These are phyloP conservation scores for Holotrichia oblita DNA, from an alignment of 1,140 invertebrate genomes.

Conservation along the genomic window DNA sequence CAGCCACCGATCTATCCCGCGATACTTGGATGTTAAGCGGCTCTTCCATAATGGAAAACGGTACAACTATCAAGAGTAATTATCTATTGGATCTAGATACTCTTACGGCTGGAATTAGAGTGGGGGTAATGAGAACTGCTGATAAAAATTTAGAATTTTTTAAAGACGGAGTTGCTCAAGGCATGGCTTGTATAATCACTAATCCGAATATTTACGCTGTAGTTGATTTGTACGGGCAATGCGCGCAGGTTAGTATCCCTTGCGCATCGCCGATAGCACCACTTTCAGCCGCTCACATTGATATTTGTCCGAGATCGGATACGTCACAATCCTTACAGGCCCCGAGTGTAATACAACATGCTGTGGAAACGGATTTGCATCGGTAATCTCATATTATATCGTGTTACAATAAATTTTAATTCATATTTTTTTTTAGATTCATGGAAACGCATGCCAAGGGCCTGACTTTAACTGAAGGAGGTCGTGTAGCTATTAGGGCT, in stretches of 20 bases:
- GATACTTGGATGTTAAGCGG: slow-evolving; percentile 94
- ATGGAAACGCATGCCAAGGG: slow-evolving; percentile 81
- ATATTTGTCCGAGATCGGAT: slow-evolving; percentile 56
- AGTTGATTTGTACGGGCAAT: slow-evolving; percentile 94
- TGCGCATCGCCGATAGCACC: slow-evolving; percentile 58
- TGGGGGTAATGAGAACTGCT: slow-evolving; percentile 88
- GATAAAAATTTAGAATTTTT: slow-evolving; percentile 91
- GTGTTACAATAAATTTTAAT: not conserved
- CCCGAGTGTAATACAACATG: slow-evolving; percentile 53
- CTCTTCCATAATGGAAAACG: slow-evolving; percentile 83
- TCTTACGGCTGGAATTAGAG: slow-evolving; percentile 76
- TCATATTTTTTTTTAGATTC: slow-evolving; percentile 58
- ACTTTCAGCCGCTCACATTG: slow-evolving; percentile 40
- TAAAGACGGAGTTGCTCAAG: slow-evolving; percentile 90
- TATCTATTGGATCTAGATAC: slow-evolving; percentile 87
- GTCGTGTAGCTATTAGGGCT: slow-evolving; percentile 71
- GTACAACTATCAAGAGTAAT: slow-evolving; percentile 81
- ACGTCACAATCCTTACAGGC: slow-evolving; percentile 58
- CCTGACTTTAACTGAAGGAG: slow-evolving; percentile 73
- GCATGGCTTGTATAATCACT: slow-evolving; percentile 83
- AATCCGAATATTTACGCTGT: slow-evolving; percentile 90
- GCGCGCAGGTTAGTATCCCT: slow-evolving; percentile 81
- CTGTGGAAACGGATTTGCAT: slow-evolving; percentile 56
- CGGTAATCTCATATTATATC: not conserved
- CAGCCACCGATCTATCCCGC: slow-evolving; percentile 90